These are phyloP conservation scores for Galaxea fascicularis DNA, from an alignment of 92 coral and sea anemone species.

Conservation along the genomic window DNA sequence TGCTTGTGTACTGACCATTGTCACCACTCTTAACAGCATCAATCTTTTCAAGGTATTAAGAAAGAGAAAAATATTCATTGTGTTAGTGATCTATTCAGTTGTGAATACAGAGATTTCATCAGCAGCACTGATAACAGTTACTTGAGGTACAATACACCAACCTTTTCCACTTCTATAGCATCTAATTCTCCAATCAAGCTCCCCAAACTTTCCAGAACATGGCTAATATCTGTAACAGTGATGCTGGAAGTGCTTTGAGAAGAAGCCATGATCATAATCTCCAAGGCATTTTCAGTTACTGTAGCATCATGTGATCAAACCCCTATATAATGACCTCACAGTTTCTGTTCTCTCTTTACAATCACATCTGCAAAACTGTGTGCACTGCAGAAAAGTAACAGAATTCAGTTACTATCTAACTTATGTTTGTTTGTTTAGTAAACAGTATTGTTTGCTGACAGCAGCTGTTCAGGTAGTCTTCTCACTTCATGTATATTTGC, in stretches of 20 bases:
- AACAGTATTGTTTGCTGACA: background rate
- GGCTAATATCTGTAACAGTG: conserved; percentile 59
- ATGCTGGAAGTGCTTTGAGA: background rate
- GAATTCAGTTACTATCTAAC: background rate
- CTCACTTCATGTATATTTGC: no score
- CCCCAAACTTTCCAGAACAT: conserved; percentile 67
- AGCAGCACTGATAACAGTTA: background rate
- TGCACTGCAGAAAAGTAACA: background rate
- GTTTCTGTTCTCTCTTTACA: background rate
- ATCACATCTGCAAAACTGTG: background rate
- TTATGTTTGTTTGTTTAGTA: background rate
- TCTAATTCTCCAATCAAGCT: conserved; percentile 82
- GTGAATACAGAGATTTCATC: no score
- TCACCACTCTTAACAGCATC: background rate
- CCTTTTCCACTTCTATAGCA: conserved; percentile 35
- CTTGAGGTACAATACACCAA: background rate
- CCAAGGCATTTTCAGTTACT: conserved; percentile 25
- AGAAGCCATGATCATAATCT: conserved; percentile 32
- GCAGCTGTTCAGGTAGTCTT: no score
- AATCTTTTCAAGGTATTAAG: background rate
- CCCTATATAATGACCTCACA: background rate
- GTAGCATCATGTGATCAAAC: conserved; percentile 13
- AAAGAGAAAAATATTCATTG: background rate
- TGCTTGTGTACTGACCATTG: background rate
- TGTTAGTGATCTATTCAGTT: background rate